A percentile compares a stretch with the other conserved stretches of the same genome.
Conservation (phyloP, 2,797 vertebrate genomes). For the Spatula clypeata region DNA sequence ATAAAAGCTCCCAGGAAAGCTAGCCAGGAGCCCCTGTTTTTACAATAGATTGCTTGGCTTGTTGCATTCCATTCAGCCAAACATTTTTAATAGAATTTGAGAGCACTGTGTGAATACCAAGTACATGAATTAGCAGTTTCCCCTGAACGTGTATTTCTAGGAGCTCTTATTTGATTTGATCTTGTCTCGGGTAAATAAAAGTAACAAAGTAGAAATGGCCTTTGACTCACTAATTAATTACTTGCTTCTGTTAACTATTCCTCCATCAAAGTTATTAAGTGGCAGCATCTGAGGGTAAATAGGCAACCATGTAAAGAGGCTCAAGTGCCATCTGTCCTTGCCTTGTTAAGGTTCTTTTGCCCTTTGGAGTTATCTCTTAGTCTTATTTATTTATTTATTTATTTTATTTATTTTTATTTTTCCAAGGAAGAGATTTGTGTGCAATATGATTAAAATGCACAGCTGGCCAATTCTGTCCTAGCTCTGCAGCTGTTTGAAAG, state of each 20-base stretch:
- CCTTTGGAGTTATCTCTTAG: background rate
- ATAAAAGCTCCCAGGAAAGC: constrained; percentile 38
- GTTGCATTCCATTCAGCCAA: background rate
- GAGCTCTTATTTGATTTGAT: constrained; percentile 35
- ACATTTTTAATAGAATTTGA: background rate
- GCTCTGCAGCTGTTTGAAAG: background rate
- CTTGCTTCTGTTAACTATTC: constrained; percentile 27
- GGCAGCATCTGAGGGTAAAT: background rate
- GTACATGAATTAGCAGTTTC: background rate
- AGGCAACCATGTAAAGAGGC: background rate
- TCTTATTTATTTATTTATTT: background rate
- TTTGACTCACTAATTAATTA: constrained; percentile 62
- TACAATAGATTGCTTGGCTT: background rate
- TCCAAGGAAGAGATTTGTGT: background rate
- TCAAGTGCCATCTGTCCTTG: constrained; percentile 40
- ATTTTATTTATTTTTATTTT: background rate
- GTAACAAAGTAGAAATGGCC: background rate
- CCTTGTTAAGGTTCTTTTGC: background rate
- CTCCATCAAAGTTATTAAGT: background rate
- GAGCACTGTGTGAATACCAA: background rate
- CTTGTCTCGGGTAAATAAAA: constrained; percentile 55
- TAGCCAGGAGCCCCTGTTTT: constrained; percentile 10
- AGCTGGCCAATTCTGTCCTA: background rate
- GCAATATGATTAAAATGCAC: background rate
- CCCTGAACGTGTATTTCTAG: constrained; percentile 5